These are phyloP conservation scores for Stomatorhinus ivindoensis DNA, from an alignment of 2,113 vertebrate species.

Conservation along the genomic window DNA sequence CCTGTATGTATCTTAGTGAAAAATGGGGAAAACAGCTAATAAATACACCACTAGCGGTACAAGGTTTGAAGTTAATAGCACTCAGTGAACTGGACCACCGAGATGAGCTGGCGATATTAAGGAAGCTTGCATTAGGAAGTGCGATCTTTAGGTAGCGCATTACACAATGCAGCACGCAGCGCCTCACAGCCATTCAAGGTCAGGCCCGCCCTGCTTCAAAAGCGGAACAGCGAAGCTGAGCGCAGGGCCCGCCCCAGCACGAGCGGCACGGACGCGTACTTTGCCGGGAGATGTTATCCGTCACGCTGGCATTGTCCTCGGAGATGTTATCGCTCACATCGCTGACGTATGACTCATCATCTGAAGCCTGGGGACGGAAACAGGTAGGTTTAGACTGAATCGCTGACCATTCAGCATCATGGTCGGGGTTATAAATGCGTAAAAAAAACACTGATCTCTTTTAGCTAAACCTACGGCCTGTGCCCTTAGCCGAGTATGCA, in stretches of 20 bases:
- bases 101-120: background rate
- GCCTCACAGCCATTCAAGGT: background rate
- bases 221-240: background rate
- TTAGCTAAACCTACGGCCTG: background rate
- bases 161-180: background rate
- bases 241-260: background rate
- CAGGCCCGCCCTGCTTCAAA: background rate
- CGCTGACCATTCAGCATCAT: background rate
- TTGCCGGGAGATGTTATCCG: constrained; percentile 92
- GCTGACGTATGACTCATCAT: constrained; percentile 97
- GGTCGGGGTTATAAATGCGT: background rate
- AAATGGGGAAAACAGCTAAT: background rate
- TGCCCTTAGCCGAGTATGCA: background rate
- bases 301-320: constrained; percentile 97
- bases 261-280: constrained; percentile 65
- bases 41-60: background rate
- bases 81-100: background rate
- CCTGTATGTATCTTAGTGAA: background rate
- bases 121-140: background rate
- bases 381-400: background rate
- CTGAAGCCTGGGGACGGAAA: constrained; percentile 71
- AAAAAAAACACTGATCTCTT: background rate
- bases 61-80: background rate
- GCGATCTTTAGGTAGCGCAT: background rate
- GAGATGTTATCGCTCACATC: constrained; percentile 99